Conservation (phyloP, 2,888 invertebrate genomes). For the Papilio protenor region DNA sequence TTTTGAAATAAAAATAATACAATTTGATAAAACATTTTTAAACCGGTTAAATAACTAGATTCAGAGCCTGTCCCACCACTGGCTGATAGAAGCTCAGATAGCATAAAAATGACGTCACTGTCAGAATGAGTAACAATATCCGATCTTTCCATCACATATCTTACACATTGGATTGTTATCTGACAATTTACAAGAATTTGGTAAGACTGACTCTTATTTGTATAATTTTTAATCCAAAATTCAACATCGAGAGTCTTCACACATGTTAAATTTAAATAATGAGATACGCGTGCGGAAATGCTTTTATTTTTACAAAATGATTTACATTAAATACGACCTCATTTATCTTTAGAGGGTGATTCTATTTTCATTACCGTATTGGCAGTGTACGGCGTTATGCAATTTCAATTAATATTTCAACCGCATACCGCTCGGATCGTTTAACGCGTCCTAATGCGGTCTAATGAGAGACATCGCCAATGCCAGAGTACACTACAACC, state of each 20-base stretch:
- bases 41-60: too few species aligned
- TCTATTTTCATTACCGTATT: constrained; percentile 1
- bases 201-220: too few species aligned
- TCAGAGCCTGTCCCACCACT: too few species aligned
- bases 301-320: background rate
- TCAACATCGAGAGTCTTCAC: too few species aligned
- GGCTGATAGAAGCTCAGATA: too few species aligned
- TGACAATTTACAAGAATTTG: too few species aligned
- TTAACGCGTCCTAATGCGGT: constrained; percentile 1
- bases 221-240: background rate
- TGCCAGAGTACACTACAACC: background rate
- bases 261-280: background rate
- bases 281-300: background rate
- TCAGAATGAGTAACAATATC: too few species aligned
- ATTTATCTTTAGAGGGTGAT: background rate
- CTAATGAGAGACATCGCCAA: constrained; percentile 23
- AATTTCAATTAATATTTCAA: constrained; percentile 5
- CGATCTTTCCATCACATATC: too few species aligned
- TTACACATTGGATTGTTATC: too few species aligned
- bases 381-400: background rate
- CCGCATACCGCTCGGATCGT: background rate
- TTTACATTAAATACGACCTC: background rate
- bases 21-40: too few species aligned
- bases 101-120: too few species aligned
- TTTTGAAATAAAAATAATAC: background rate